Conservation (phyloP, 2,888 invertebrate genomes). For the Hedychridium roseum region DNA sequence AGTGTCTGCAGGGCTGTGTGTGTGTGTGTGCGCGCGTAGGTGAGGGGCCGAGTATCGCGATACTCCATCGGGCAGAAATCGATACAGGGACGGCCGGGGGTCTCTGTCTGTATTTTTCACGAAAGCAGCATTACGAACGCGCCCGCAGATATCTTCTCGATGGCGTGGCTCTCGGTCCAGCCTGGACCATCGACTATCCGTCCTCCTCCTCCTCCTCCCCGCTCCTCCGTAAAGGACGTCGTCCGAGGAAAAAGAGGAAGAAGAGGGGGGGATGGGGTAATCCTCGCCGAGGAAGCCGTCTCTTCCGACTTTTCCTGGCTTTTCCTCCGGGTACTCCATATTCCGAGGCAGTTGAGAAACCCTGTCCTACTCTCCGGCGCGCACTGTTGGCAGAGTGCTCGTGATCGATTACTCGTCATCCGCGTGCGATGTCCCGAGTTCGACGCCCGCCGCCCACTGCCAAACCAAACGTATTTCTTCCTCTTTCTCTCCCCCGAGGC, state of each 20-base stretch:
- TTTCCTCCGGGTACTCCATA: too few species aligned
- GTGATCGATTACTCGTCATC: conserved; percentile 63
- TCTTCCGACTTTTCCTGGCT: too few species aligned
- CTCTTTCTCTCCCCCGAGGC: conserved; percentile 33
- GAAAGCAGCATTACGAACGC: conserved; percentile 52
- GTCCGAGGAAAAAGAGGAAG: too few species aligned
- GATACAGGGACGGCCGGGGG: conserved; percentile 48
- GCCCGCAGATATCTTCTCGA: conserved; percentile 38
- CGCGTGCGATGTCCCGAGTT: conserved; percentile 53
- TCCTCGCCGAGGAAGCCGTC: not conserved
- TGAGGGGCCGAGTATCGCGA: conserved; percentile 43
- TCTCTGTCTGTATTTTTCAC: conserved; percentile 51
- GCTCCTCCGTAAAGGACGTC: too few species aligned
- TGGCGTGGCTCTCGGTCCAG: too few species aligned
- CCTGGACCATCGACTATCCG: too few species aligned
- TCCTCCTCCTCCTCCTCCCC: too few species aligned
- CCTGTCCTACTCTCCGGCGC: conserved; percentile 33
- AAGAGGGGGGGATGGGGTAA: too few species aligned
- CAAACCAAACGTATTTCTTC: conserved; percentile 51
- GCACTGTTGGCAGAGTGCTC: conserved; percentile 57
- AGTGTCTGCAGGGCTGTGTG: not conserved
- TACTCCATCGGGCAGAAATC: conserved; percentile 54
- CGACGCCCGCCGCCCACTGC: conserved; percentile 48
- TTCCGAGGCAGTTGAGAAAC: conserved; percentile 44
- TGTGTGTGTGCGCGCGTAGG: conserved; percentile 12